These are phyloP conservation scores for Rostratula benghalensis DNA, from an alignment of 2,113 vertebrate species.

Conservation along the genomic window DNA sequence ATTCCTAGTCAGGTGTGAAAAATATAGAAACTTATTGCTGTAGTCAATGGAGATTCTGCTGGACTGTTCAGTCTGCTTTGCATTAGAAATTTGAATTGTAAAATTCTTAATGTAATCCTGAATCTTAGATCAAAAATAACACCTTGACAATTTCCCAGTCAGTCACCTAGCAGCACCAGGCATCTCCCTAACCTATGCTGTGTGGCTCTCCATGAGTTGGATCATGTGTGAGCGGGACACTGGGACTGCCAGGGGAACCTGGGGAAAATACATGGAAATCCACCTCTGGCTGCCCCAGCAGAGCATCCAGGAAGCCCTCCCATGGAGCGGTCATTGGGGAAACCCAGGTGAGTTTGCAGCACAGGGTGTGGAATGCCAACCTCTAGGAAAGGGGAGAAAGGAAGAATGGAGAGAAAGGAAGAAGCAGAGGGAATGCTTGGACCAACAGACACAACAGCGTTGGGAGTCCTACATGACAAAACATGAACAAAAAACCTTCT, in stretches of 20 bases:
- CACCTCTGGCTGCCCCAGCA: neutral
- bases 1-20: neutral
- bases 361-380: rapidly evolving
- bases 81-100: neutral
- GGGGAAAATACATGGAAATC: neutral
- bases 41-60: neutral
- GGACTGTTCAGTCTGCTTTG: neutral
- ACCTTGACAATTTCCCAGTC: neutral
- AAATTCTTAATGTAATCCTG: neutral
- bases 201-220: neutral
- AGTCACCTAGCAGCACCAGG: neutral
- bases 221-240: neutral
- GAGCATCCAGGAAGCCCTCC: neutral
- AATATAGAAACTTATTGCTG: neutral
- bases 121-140: neutral
- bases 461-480: neutral
- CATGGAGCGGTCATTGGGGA: rapidly evolving
- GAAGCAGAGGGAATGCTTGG: neutral
- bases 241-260: neutral
- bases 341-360: rapidly evolving
- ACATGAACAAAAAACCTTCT: neutral
- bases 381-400: neutral
- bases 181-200: neutral
- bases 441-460: rapidly evolving
- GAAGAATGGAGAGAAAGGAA: neutral